Evolutionary conservation across 2,888 invertebrate genomes (phyloP), one percentile per base, ranked within the genome.

Genomic region (Dynastes tityus): DNA sequence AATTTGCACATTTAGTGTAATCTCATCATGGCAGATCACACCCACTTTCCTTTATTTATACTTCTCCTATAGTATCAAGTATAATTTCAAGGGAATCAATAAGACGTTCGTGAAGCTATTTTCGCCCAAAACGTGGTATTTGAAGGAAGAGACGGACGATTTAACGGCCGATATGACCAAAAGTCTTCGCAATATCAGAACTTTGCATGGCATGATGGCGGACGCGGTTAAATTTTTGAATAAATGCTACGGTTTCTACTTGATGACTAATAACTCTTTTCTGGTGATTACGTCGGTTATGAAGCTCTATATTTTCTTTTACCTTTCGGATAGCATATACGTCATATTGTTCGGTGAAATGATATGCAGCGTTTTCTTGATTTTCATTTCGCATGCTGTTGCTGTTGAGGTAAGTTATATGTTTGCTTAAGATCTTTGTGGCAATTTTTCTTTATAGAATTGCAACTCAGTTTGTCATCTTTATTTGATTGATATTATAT

Each of bases 341-440:
- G 27, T 53, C 3, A 32, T 73, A 16, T 37, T 78, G 32, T 73
- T 49, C 13, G 63, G 64, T n/a, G 70, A 61, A 13, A 51, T 73
- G 32, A 4, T 78, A 11, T 71, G 71, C 53, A 32, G 61, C 29
- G 40, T 78, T 49, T 53, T 32, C 5, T 58, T 78, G 40, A 64
- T 73, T 63, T 78, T 61, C n/a, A 51, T 78, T 53, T 78, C 78
- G 13, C 78, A 78, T 37, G 63, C 51, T 2, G 22, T 78, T 16
- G 70, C 61, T 37, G 32, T 32, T 2, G 63, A 73, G 78, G 78
- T 78, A 73, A 78, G 78, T 11, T 29, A 2, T 49, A 37, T 37
- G 32, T 37, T 5, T 5, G 32, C 5, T 37, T 32, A 32, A 32
- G 32, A 32, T 32, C 32, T 32, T 32, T 32, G 4, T 4, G 3